Evolutionary conservation across 2,113 vertebrate species (phyloP).

Genomic region (Lasiurus borealis): DNA sequence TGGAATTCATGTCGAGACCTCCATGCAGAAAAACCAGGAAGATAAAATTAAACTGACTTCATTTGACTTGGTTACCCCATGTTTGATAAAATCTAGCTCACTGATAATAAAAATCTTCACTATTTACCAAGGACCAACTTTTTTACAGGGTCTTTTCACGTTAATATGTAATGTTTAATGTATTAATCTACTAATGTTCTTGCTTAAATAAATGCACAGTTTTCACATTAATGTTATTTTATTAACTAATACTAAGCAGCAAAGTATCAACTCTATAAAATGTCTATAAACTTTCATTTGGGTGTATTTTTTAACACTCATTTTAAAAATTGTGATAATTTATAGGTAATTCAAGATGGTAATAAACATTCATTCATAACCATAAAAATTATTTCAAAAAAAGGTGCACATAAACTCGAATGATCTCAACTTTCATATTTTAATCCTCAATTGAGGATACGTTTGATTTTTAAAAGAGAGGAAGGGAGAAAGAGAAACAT

Average conservation of each 20-base stretch:
- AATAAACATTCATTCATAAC: conserved; percentile 10
- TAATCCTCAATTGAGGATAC: background rate
- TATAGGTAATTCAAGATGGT: conserved; percentile 35
- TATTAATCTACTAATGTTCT: conserved; percentile 24
- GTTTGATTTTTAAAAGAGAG: background rate
- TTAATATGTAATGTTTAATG: no score
- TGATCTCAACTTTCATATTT: background rate
- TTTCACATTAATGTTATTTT: conserved; percentile 55
- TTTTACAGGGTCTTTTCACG: conserved; percentile 43
- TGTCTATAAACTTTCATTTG: background rate
- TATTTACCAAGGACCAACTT: background rate
- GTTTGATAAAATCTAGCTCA: conserved; percentile 39
- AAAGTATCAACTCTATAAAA: conserved; percentile 32
- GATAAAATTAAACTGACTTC: conserved; percentile 60
- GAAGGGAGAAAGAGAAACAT: background rate
- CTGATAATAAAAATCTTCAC: conserved; percentile 50
- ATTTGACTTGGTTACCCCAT: conserved; percentile 47
- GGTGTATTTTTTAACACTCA: conserved; percentile 23
- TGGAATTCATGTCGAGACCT: conserved; percentile 9
- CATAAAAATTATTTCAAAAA: conserved; percentile 50
- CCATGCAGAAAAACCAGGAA: conserved; percentile 39
- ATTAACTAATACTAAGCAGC: conserved; percentile 46
- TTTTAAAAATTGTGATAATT: background rate
- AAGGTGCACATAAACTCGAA: conserved; percentile 35
- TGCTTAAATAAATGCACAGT: conserved; percentile 31